phyloP scores from a whole-genome alignment of 2,888 invertebrate genomes.

The Torymus aiolomorphi region DNA sequence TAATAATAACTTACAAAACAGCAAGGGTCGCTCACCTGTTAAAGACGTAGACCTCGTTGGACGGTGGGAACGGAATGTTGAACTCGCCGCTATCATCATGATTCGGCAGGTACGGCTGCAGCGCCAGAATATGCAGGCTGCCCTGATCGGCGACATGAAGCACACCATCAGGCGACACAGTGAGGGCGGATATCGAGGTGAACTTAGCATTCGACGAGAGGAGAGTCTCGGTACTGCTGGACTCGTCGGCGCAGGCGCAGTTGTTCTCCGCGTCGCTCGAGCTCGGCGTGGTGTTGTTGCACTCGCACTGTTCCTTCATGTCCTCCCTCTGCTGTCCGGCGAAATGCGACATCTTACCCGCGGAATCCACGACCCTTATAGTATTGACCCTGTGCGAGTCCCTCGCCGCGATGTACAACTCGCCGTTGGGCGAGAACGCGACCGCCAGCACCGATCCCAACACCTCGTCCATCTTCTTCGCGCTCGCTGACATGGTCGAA shows the following conservation, averaged over 20 bases:
- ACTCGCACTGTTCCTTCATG: conserved; percentile 67
- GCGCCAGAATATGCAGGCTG: conserved; percentile 88
- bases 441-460: conserved; percentile 92
- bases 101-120: conserved; percentile 91
- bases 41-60: conserved; percentile 95
- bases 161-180: conserved; percentile 96
- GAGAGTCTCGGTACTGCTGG: conserved; percentile 89
- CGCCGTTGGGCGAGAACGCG: conserved; percentile 93
- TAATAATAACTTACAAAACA: too few species aligned
- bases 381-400: conserved; percentile 91
- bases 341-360: conserved; percentile 93
- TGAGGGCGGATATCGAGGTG: conserved; percentile 90
- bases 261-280: conserved; percentile 75
- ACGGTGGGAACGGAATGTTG: conserved; percentile 94
- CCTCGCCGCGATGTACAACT: conserved; percentile 94
- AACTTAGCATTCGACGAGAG: conserved; percentile 94
- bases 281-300: conserved; percentile 70
- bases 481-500: conserved; percentile 73
- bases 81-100: conserved; percentile 94
- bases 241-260: conserved; percentile 80
- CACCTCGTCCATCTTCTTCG: conserved; percentile 81
- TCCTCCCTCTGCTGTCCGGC: conserved; percentile 87
- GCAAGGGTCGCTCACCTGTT: conserved; percentile 78
- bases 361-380: conserved; percentile 90
- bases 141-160: conserved; percentile 97